Percentiles rank a stretch among this genome's conserved stretches.
These are phyloP conservation scores for Platanista minor DNA, from an alignment of 2,113 vertebrate species.

Conservation along the genomic window DNA sequence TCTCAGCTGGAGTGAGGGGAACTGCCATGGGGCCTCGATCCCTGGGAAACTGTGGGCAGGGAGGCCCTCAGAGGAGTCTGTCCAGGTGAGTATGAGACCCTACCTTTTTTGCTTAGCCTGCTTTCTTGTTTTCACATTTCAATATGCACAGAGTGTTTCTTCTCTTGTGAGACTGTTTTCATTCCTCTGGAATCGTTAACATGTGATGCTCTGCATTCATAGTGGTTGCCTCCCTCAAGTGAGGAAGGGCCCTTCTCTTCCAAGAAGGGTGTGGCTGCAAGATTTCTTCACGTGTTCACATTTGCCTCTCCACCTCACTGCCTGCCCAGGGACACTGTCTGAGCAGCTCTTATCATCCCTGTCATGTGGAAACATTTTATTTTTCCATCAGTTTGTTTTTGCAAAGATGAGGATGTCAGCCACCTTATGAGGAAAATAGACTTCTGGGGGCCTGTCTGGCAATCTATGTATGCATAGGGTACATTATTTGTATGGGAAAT, in stretches of 20 bases:
- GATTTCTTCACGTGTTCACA: not conserved
- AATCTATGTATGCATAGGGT: not conserved
- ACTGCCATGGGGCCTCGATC: not conserved
- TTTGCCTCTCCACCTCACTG: not conserved
- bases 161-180: not conserved
- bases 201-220: not conserved
- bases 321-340: not conserved
- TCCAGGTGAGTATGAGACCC: not conserved
- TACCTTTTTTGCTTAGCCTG: not conserved
- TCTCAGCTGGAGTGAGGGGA: constrained; percentile 40
- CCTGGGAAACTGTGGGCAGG: not conserved
- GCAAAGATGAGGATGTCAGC: not conserved
- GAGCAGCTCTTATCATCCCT: not conserved
- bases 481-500: not conserved
- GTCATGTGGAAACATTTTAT: not conserved
- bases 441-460: not conserved
- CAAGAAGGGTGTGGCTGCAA: not conserved
- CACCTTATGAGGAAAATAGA: not conserved
- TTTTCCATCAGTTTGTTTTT: not conserved
- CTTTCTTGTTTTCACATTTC: not conserved
- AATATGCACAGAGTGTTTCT: not conserved
- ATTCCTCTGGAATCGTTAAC: not conserved
- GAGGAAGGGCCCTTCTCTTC: not conserved
- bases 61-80: not conserved
- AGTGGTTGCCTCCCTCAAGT: not conserved